phyloP scores from a whole-genome alignment of 2,113 vertebrate species.

The Atrichornis clamosus region DNA sequence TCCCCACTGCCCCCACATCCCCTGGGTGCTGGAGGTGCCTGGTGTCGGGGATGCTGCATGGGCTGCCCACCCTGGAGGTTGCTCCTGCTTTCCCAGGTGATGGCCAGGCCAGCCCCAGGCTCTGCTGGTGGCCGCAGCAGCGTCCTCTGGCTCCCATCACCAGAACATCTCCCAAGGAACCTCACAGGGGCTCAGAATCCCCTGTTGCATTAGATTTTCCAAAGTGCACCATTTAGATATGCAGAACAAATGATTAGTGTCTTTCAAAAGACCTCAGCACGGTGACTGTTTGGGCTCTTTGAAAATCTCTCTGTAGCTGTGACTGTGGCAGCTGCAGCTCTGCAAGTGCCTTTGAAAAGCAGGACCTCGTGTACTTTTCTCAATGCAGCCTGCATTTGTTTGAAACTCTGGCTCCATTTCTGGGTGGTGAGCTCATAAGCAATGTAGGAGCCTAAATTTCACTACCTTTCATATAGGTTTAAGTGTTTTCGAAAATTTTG shows the following conservation, averaged over 20 bases:
- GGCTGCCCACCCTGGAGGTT: not conserved
- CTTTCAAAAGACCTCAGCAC: not conserved
- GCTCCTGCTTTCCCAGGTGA: fast-evolving
- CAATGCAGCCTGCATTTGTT: not conserved
- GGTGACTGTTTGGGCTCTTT: not conserved
- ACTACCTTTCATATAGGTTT: not conserved
- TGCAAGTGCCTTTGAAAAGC: not conserved
- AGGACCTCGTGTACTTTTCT: not conserved
- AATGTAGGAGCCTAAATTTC: not conserved
- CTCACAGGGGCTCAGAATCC: not conserved
- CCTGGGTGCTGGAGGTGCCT: not conserved
- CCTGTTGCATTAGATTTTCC: not conserved
- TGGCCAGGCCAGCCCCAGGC: not conserved
- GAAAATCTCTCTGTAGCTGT: not conserved
- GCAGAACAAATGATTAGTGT: not conserved
- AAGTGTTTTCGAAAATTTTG: not conserved
- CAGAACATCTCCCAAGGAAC: not conserved
- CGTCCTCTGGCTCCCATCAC: not conserved
- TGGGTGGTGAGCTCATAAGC: not conserved
- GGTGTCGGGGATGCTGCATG: too few relatives aligned
- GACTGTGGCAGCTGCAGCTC: not conserved
- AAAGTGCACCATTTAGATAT: not conserved
- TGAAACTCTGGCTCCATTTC: not conserved
- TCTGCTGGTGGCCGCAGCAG: fast-evolving
- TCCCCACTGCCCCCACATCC: fast-evolving